Percentiles rank a stretch among this genome's conserved stretches.
Evolutionary conservation across 2,113 vertebrate genomes (phyloP).

Genomic region (Oreocharis arfaki): DNA sequence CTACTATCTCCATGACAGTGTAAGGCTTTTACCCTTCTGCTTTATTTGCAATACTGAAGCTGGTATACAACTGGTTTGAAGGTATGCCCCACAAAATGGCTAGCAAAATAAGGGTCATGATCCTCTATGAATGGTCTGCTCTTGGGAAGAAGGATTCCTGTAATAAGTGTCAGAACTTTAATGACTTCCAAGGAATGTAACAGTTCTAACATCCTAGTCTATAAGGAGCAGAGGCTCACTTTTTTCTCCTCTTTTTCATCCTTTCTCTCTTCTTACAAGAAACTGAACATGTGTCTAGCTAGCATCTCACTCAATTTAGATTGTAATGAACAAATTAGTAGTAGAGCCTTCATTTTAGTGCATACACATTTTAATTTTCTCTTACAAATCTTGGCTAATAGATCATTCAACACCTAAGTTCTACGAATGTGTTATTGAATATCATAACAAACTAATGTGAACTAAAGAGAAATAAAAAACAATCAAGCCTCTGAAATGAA

Average conservation of each 20-base stretch:
- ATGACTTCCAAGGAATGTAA: not conserved
- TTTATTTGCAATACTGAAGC: not conserved
- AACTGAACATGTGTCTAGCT: not conserved
- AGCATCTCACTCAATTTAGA: not conserved
- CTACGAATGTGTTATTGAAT: not conserved
- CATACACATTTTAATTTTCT: not conserved
- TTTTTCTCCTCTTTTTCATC: not conserved
- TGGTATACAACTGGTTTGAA: not conserved
- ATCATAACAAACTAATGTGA: not conserved
- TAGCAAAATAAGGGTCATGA: accelerated
- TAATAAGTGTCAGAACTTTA: not conserved
- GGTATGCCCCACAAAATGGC: not conserved
- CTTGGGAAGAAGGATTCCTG: not conserved
- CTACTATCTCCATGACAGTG: not conserved
- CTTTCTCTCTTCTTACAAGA: not conserved
- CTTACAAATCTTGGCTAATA: not conserved
- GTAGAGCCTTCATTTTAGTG: not conserved
- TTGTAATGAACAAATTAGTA: not conserved
- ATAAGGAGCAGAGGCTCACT: not conserved
- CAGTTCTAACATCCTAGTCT: not conserved
- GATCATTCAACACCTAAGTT: not conserved
- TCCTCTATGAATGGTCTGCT: not conserved
- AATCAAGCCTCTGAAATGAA: not conserved
- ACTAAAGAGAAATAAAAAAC: not conserved
- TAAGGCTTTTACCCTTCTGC: not conserved